Percentiles rank a stretch among this genome's conserved stretches.
phyloP scores from a whole-genome alignment of 2,113 vertebrate genomes.

The Origma solitaria region DNA sequence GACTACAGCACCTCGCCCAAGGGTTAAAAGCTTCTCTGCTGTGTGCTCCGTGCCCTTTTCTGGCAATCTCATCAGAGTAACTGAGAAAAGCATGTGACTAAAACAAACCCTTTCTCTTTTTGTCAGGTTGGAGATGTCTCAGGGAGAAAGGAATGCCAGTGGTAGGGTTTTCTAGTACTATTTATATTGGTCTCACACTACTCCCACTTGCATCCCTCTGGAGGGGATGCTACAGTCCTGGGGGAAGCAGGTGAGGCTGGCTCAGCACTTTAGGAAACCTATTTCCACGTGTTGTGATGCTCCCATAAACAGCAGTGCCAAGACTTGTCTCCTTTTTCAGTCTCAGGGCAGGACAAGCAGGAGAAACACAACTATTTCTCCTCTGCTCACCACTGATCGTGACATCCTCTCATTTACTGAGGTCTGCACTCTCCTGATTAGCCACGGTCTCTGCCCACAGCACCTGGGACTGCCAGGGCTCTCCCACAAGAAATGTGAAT shows the following conservation, averaged over 20 bases:
- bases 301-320: neutral
- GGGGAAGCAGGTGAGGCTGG: neutral
- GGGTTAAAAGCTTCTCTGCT: neutral
- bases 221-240: neutral
- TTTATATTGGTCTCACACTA: neutral
- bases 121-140: neutral
- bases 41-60: neutral
- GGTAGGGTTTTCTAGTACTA: neutral
- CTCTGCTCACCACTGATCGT: neutral
- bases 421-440: neutral
- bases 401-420: neutral
- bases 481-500: neutral
- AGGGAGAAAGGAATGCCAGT: neutral
- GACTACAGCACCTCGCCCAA: neutral
- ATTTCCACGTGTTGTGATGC: neutral
- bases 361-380: neutral
- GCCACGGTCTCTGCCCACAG: neutral
- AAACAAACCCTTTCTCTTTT: neutral
- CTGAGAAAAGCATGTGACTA: neutral
- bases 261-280: slow-evolving; percentile 10
- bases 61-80: neutral
- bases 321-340: neutral
- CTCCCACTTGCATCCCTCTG: neutral
- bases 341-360: slow-evolving; percentile 13
- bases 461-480: neutral